A percentile compares a stretch with the other conserved stretches of the same genome.
Conservation (phyloP, 2,888 invertebrate species). For the Lasioglossum marginatum region DNA sequence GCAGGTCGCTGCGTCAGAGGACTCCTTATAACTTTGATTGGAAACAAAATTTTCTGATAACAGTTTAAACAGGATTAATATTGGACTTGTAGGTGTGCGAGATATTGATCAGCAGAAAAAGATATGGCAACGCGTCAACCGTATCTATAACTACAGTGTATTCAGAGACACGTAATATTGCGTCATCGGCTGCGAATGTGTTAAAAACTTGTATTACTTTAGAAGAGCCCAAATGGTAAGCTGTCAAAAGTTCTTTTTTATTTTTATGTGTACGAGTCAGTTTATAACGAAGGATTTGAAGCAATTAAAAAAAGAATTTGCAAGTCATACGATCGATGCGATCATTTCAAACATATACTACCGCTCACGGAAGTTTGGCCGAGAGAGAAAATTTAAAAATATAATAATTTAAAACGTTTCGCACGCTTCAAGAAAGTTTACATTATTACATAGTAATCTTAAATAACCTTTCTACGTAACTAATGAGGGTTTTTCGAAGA, state of each 20-base stretch:
- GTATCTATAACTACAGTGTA: not conserved
- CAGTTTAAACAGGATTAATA: not conserved
- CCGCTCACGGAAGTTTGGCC: too few species aligned
- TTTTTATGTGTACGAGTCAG: not conserved
- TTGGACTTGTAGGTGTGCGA: not conserved
- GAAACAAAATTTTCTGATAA: not conserved
- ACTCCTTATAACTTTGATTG: not conserved
- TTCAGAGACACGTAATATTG: not conserved
- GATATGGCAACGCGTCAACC: not conserved
- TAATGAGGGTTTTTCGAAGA: too few species aligned
- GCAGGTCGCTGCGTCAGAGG: not conserved
- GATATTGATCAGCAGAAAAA: not conserved
- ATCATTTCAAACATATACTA: not conserved
- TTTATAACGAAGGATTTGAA: not conserved
- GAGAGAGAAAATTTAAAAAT: too few species aligned
- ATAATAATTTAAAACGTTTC: too few species aligned
- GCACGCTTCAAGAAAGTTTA: too few species aligned
- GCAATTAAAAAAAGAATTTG: not conserved
- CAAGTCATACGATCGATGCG: not conserved
- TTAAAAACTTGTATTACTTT: not conserved
- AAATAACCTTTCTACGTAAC: too few species aligned
- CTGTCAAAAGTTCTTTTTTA: not conserved
- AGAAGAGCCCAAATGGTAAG: not conserved
- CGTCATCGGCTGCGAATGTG: not conserved
- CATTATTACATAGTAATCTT: too few species aligned